Conservation (phyloP, 1,140 invertebrate genomes). For the Brachionus plicatilis region DNA sequence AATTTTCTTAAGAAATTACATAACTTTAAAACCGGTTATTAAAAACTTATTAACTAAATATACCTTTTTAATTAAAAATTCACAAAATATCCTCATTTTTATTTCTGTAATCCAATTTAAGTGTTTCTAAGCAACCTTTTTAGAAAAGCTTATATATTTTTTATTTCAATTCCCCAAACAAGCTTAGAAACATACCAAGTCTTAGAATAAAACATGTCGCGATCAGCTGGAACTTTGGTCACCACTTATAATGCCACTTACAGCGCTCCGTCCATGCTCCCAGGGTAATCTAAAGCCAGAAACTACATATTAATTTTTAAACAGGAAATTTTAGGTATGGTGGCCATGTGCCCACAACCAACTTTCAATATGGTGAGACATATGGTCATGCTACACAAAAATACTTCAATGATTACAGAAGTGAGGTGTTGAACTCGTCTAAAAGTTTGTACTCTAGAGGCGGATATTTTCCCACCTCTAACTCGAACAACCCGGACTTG, state of each 20-base stretch:
- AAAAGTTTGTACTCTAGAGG: slow-evolving; percentile 46
- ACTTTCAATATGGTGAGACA: slow-evolving; percentile 57
- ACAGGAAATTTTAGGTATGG: slow-evolving; percentile 47
- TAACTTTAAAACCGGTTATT: not conserved
- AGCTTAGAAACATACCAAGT: not conserved
- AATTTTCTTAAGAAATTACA: not conserved
- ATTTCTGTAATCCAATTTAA: not conserved
- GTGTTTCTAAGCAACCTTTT: not conserved
- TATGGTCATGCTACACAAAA: slow-evolving; percentile 55
- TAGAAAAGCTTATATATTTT: not conserved
- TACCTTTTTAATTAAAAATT: not conserved
- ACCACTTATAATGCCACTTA: slow-evolving; percentile 57
- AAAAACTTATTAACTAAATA: not conserved
- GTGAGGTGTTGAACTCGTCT: slow-evolving; percentile 50
- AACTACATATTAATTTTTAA: not conserved
- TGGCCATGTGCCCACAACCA: slow-evolving; percentile 55
- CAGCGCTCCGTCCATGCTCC: slow-evolving; percentile 55
- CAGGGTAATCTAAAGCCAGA: slow-evolving; percentile 48
- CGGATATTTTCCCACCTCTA: slow-evolving; percentile 54
- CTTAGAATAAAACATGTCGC: slow-evolving; percentile 47
- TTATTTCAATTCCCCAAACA: not conserved
- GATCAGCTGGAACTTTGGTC: slow-evolving; percentile 54
- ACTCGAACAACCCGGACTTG: slow-evolving; percentile 52
- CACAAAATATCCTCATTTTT: not conserved
- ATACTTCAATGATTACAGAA: slow-evolving; percentile 56